Evolutionary conservation across 1,140 invertebrate species (phyloP).

Genomic region (Leptoteleia sp.): DNA sequence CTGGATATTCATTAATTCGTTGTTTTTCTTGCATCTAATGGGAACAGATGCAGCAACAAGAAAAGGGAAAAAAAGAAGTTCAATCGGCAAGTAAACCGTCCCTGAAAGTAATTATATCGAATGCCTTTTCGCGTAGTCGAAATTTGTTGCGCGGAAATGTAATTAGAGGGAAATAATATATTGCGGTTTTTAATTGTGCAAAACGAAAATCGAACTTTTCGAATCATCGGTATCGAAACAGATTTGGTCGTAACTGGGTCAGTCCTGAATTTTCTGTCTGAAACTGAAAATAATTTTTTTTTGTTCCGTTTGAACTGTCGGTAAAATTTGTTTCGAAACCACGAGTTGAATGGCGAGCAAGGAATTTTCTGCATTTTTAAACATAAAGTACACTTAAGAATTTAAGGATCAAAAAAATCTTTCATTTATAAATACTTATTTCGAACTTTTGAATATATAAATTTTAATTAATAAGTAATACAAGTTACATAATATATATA

Average conservation of each 20-base stretch:
- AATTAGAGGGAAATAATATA: conserved; percentile 2
- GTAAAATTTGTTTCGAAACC: conserved; percentile 22
- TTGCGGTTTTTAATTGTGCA: conserved; percentile 4
- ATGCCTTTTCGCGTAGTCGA: conserved; percentile 18
- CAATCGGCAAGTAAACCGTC: conserved; percentile 4
- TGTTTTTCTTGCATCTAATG: conserved; percentile 1
- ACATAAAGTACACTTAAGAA: background rate
- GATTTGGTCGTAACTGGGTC: conserved; percentile 17
- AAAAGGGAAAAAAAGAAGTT: conserved; percentile 5
- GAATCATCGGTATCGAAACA: background rate
- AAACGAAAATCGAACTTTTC: conserved; percentile 1
- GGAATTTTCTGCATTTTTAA: conserved; percentile 1
- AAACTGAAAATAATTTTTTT: conserved; percentile 1
- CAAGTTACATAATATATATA: too few species aligned
- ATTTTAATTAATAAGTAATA: too few species aligned
- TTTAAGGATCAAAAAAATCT: too few species aligned
- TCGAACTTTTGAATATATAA: too few species aligned
- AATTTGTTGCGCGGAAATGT: conserved; percentile 2
- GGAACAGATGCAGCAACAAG: background rate
- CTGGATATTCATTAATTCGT: too few species aligned
- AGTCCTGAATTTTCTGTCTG: conserved; percentile 6
- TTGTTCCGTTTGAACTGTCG: conserved; percentile 6
- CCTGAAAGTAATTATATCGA: conserved; percentile 7
- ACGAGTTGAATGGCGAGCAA: conserved; percentile 2
- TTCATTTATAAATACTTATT: too few species aligned